Conservation (phyloP, 2,888 invertebrate genomes). For the Agonopterix subpropinquella region DNA sequence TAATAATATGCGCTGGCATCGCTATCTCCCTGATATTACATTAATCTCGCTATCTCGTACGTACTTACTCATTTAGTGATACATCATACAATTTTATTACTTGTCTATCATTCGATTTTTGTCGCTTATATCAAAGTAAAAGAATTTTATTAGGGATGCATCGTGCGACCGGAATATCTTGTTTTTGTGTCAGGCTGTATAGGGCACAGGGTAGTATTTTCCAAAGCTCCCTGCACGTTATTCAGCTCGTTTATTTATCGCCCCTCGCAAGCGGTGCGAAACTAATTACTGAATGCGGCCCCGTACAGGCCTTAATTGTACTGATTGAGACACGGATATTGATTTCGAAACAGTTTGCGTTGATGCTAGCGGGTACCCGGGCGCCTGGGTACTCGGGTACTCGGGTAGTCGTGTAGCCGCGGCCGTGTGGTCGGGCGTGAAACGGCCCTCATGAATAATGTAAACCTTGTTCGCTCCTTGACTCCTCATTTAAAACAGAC, state of each 20-base stretch:
- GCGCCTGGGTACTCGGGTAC: not conserved
- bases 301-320: constrained; percentile 61
- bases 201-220: not conserved
- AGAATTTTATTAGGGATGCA: too few relatives aligned
- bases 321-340: constrained; percentile 74
- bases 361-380: not conserved
- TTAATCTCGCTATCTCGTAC: constrained; percentile 30
- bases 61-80: constrained; percentile 19
- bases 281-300: constrained; percentile 64
- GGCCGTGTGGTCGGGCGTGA: constrained; percentile 45
- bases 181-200: constrained; percentile 6
- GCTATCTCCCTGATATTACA: constrained; percentile 30
- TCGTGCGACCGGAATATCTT: not conserved
- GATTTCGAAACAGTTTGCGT: constrained; percentile 53
- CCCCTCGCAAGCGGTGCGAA: constrained; percentile 49
- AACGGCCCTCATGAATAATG: constrained; percentile 70
- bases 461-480: constrained; percentile 65
- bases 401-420: not conserved
- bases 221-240: constrained; percentile 25
- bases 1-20: constrained; percentile 34
- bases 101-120: constrained; percentile 14
- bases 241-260: constrained; percentile 45
- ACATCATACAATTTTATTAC: constrained; percentile 17
- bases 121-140: constrained; percentile 1
- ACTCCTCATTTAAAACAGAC: constrained; percentile 71